Base-by-base conservation (phyloP, 2,888 invertebrate genomes). In the Drosophila mettleri region DNA sequence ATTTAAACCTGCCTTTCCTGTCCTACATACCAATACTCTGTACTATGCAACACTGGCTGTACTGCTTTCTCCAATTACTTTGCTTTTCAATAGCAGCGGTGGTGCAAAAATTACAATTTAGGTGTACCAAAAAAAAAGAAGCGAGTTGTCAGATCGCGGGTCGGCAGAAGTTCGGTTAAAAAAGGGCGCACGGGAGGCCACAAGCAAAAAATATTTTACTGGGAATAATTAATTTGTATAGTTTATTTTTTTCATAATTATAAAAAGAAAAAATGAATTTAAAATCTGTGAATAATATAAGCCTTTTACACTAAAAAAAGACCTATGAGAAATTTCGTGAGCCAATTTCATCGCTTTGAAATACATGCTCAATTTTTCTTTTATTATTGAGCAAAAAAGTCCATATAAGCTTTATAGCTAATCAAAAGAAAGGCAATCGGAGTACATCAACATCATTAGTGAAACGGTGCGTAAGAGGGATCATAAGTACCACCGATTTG, bases 101-200 rank as follows among this genome's bases (percentile, higher is more conserved):
- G 90, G 90, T 91, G 91, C 91, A 84, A 90, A 91, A 90, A 90
- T 91, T 91, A 88, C 88, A 90, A 90, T 91, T 91, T 91, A 90
- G 87, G 91, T 91, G 91, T 91, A 91, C 91, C 79, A 91, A 91
- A 91, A 90, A 90, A 89, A 90, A 89, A 88, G 88, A 88, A 88
- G 76, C 68, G 77, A 85, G 79, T 78, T 63, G 74, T 69, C 24
- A 45, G 63, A 71, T 63, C 34, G 75, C 74, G 74, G 67, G 75
- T 82, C 80, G 75, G 65, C 69, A 78, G 67, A 69, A 58, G 73
- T 68, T 74, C 73, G 86, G 78, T 73, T 74, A 55, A 79, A 73
- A 66, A 84, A 60, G 61, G 69, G 65, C 75, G 60, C 46, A 59
- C 63, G 36, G 48, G 46, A 22, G 59, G 57, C 33, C 36, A 69